Base-by-base conservation (phyloP, 53 echinoderm and acorn worm genomes). In the Pentamera pediparva region DNA sequence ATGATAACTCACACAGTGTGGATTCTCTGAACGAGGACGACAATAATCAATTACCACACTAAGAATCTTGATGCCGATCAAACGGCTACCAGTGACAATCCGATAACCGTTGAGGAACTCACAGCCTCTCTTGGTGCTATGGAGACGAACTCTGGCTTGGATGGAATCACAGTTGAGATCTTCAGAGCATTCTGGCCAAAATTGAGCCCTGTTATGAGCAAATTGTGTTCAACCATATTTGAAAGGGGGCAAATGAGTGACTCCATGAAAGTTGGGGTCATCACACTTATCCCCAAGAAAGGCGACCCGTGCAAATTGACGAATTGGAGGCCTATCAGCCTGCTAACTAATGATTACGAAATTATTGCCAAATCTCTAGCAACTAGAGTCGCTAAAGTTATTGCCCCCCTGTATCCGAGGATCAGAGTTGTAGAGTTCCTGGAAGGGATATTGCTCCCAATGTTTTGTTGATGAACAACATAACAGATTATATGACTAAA, bases 151-250 rank as follows among this genome's bases (percentile, higher is more conserved):
- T 57, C 56, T 15, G 75, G 75, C 34, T 19, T 35, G 6, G 76
- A 75, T 59, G 76, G 76, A 3, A 21, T 75, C n/a, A 55, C 76
- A 20, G 18, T n/a, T 4, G 76, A 58, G 38, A 58, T 75, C 37
- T 75, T 58, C 59, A 21, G 15, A 59, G 28, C 17, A 18, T 75
- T 75, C 27, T 75, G 56, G 33, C 17, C 53, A 4, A 41, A 75
- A n/a, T 7, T 69, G 20, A 43, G 40, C 4, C 26, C 38, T 69
- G 19, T 40, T 3, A 19, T 69, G n/a, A 29, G 29, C 29, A 64
- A 69, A 69, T 54, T 50, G 21, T 19, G 18, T 50, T 50, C 50
- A 19, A 18, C 18, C 21, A 50, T 50, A 4, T 50, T 50, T 50
- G 50, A 50, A 19, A 19, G n/a, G 21, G 50, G 50, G 50, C n/a